phyloP scores from a whole-genome alignment of 2,888 invertebrate species.

The Monoplex corrugatus region DNA sequence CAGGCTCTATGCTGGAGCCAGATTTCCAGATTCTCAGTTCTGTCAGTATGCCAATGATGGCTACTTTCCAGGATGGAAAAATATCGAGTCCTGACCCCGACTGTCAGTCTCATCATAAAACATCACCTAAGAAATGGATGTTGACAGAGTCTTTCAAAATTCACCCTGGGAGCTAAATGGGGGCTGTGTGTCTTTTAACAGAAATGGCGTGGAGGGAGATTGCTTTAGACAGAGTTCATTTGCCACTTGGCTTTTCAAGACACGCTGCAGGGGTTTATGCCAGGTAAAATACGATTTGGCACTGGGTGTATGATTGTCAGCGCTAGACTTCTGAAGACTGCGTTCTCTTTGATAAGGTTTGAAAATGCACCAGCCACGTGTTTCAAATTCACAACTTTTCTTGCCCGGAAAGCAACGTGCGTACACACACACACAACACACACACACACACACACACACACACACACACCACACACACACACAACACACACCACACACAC shows the following conservation, averaged over 20 bases:
- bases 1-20: too few species aligned
- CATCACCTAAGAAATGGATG: slow-evolving; percentile 49
- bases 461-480: slow-evolving; percentile 1
- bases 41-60: too few species aligned
- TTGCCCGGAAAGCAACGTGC: too few species aligned
- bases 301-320: slow-evolving; percentile 8
- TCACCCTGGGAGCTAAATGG: slow-evolving; percentile 6
- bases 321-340: slow-evolving; percentile 33
- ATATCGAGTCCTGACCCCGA: neutral
- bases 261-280: neutral
- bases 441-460: neutral
- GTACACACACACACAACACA: neutral
- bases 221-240: slow-evolving; percentile 48
- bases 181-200: slow-evolving; percentile 45
- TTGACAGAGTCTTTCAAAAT: slow-evolving; percentile 49
- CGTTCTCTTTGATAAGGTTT: slow-evolving; percentile 27
- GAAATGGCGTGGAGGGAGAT: slow-evolving; percentile 42
- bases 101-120: slow-evolving; percentile 43
- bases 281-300: slow-evolving; percentile 39
- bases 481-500: slow-evolving; percentile 11
- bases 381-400: neutral
- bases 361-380: slow-evolving; percentile 14
- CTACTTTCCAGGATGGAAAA: too few species aligned
- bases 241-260: slow-evolving; percentile 27
- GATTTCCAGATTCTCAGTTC: too few species aligned